Evolutionary conservation across 1,140 invertebrate genomes (phyloP), one percentile per base, ranked within the genome.

Genomic region (Drosophila lacertosa): DNA sequence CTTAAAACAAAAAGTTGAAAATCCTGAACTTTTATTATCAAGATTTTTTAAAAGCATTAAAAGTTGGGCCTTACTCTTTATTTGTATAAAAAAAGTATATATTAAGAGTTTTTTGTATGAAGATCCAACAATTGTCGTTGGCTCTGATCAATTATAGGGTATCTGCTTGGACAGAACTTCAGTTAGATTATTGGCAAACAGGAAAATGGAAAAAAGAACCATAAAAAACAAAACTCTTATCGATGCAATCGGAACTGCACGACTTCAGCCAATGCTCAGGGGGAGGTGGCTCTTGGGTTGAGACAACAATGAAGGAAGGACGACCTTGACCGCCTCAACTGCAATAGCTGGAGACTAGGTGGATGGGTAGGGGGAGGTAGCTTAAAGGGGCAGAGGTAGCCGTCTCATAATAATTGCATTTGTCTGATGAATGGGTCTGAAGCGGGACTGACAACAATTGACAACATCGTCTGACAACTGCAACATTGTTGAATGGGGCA

Each of bases 401-500:
- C 18, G 26, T 16, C 42, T 39, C 18, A 53, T 53, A 22, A 11
- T 51, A 63, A 50, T 63, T 63, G 59, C 39, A 32, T 39, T 63
- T 53, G 48, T 40, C 48, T 22, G 18, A 65, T 86, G 57, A 86
- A 77, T 81, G 73, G 62, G 63, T 62, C 53, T 35, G 16, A 42
- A 26, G 11, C 63, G 48, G 39, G 13, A 15, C 9, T 50, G 53
- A 16, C 57, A 24, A 16, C 42, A 26, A n/a, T n/a, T n/a, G n/a
- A 9, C 18, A 59, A 33, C 20, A 11, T 11, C 20, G 22, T 32
- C 40, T 7, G 18, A 22, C 37, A 80, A 66, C 53, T 64, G 63
- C 74, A 76, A 74, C 57, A 82, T 82, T 77, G 77, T 70, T 81
- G 73, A 86, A 84, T 86, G 68, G 74, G 78, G 78, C 74, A 70